Percentiles rank a stretch among this genome's conserved stretches.
Conservation (phyloP, 2,797 vertebrate genomes). For the Spea hammondii region DNA sequence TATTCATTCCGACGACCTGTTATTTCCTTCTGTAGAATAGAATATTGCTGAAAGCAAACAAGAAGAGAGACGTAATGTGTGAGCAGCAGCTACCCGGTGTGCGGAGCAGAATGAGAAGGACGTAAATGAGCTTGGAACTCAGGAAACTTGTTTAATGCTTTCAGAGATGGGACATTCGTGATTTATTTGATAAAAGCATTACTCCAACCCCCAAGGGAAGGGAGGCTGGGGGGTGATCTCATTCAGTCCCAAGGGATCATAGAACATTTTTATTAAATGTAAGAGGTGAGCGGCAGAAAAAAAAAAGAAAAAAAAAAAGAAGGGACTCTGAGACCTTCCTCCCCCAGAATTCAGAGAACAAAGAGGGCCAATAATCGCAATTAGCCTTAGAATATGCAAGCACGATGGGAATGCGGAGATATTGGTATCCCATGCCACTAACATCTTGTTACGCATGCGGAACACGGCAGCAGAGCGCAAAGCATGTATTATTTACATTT, state of each 20-base stretch:
- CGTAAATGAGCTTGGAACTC: background rate
- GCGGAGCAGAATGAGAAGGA: background rate
- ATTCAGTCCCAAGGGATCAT: background rate
- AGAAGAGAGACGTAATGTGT: background rate
- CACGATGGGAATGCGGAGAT: background rate
- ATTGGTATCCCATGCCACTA: background rate
- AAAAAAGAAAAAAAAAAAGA: background rate
- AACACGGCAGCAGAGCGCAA: background rate
- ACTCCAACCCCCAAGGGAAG: background rate
- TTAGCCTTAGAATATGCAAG: no score
- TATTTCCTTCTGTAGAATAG: background rate
- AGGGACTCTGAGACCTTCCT: background rate
- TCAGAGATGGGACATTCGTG: background rate
- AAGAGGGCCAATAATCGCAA: background rate
- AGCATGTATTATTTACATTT: background rate
- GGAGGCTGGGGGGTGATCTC: background rate
- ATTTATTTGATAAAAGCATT: constrained; percentile 16
- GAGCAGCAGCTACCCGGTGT: background rate
- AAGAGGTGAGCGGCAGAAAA: background rate
- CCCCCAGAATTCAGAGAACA: background rate
- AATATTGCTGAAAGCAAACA: background rate
- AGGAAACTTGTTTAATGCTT: background rate
- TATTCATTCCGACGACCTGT: background rate
- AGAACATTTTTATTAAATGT: background rate
- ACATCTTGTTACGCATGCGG: background rate